These are phyloP conservation scores for Pseudolycoriella hygida DNA, from an alignment of 2,888 invertebrate species.

Conservation along the genomic window DNA sequence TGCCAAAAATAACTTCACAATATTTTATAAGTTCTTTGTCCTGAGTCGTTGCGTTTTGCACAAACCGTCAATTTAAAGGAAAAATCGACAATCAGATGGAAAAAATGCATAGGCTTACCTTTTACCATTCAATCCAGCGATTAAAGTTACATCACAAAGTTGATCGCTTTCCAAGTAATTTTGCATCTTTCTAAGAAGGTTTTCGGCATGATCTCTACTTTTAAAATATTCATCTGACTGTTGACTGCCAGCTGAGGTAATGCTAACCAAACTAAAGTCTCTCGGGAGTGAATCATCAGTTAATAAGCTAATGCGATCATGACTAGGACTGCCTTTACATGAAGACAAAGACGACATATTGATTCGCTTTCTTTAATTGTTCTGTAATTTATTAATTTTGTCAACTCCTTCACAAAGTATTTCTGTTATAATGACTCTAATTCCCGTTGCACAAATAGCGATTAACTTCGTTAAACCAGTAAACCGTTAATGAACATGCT, in stretches of 20 bases:
- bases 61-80: no score
- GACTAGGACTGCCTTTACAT: slow-evolving; percentile 26
- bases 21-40: no score
- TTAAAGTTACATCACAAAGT: slow-evolving; percentile 72
- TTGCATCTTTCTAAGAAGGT: slow-evolving; percentile 65
- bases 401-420: no score
- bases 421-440: no score
- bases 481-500: no score
- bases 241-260: slow-evolving; percentile 49
- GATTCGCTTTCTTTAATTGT: no score
- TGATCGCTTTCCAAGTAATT: slow-evolving; percentile 64
- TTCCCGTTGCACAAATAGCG: no score
- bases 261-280: slow-evolving; percentile 46
- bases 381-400: no score
- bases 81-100: not conserved
- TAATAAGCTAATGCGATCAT: slow-evolving; percentile 23
- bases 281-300: slow-evolving; percentile 40
- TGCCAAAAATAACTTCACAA: no score
- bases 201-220: slow-evolving; percentile 63
- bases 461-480: no score
- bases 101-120: slow-evolving; percentile 32
- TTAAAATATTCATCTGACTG: slow-evolving; percentile 56
- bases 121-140: slow-evolving; percentile 52
- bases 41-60: no score
- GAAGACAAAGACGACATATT: not conserved